Evolutionary conservation across 2,113 vertebrate genomes (phyloP).

Genomic region (Phylloscopus whistleri): DNA sequence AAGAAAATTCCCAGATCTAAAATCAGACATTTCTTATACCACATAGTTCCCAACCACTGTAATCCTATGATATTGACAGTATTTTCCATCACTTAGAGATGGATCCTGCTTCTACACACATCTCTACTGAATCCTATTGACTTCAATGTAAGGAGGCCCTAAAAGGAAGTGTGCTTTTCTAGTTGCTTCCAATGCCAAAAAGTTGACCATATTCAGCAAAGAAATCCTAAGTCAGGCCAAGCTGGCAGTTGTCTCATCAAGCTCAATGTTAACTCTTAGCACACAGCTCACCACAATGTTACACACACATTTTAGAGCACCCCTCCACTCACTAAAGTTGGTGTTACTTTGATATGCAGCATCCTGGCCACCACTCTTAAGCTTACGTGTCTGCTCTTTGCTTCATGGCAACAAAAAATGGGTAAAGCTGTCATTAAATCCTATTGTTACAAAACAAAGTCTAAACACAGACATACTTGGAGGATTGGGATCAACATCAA

Average conservation of each 20-base stretch:
- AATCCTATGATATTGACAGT: background rate
- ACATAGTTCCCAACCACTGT: background rate
- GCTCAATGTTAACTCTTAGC: background rate
- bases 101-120: conserved; percentile 55
- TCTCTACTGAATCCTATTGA: background rate
- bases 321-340: background rate
- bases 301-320: background rate
- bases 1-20: background rate
- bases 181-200: background rate
- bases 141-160: background rate
- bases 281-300: background rate
- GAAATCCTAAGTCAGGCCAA: background rate
- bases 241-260: background rate
- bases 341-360: background rate
- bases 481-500: background rate
- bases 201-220: background rate
- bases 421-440: background rate
- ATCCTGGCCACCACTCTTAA: background rate
- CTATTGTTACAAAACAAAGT: background rate
- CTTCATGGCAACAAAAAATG: background rate
- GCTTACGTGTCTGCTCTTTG: background rate
- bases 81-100: background rate
- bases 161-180: background rate
- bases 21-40: background rate
- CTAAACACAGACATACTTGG: background rate